Evolutionary conservation across 2,797 vertebrate genomes (phyloP), one percentile per base, ranked within the genome.

Genomic region (Sebastes itinus): DNA sequence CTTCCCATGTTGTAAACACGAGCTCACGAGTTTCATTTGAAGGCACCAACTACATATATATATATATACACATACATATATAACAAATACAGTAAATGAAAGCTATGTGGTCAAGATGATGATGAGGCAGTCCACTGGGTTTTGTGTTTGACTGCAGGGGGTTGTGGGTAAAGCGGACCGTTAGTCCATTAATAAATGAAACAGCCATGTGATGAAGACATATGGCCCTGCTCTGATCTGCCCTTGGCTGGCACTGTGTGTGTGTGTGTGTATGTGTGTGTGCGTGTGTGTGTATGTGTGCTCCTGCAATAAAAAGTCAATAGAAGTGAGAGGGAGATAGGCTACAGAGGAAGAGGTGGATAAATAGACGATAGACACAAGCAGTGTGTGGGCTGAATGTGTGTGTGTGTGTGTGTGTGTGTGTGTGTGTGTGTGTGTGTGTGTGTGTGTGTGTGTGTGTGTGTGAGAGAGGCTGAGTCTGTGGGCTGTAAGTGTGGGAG

Each of bases 131-230:
- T 54, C 55, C 63, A n/a, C 35, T 56, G 32, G 58, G 42, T 20
- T 75, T 64, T 42, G n/a, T 58, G 62, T 80, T 46, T 81, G 42
- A 72, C 83, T 2, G 63, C 72, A 72, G 75, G 87, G 81, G 78
- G 7, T 75, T 82, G 70, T 84, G 87, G 84, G 78, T 71, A 86
- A 88, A 18, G 28, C 14, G 2, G 78, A 60, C 64, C 13, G 35
- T 73, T 68, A 64, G 33, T 28, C 65, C 89, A 92, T 93, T 75
- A 93, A 93, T 91, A 89, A 87, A 82, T 91, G 20, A 92, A 88
- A 82, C 59, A 75, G 68, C 81, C 86, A 91, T 88, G 85, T 85
- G 87, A 90, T 80, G 71, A 62, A 85, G 78, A 89, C 90, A 92
- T 92, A 91, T 91, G 90, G 82, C 61, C 74, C 27, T 12, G 8